Percentiles rank a stretch among this genome's conserved stretches.
These are phyloP conservation scores for Chelidonichthys spinosus DNA, from an alignment of 2,797 vertebrate genomes.

Conservation along the genomic window DNA sequence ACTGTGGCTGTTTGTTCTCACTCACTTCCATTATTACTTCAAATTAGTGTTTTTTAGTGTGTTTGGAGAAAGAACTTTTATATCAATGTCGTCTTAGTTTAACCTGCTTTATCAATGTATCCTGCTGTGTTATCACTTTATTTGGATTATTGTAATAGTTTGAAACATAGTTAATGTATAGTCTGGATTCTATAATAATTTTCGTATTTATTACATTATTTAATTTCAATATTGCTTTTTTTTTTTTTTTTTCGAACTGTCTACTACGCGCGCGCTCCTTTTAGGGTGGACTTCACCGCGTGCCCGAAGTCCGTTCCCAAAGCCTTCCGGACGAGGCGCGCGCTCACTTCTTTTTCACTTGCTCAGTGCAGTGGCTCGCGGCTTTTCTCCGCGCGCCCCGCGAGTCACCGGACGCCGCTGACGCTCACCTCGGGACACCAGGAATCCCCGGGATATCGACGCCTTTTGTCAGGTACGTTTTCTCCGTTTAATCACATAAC, in stretches of 20 bases:
- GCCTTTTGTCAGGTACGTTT: conserved; percentile 47
- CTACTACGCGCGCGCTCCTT: conserved; percentile 19
- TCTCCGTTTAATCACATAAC: not conserved
- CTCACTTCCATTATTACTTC: not conserved
- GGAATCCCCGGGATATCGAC: conserved; percentile 27
- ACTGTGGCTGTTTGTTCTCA: not conserved
- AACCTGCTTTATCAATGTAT: not conserved
- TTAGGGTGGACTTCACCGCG: conserved; percentile 52
- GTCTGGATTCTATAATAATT: too few species aligned
- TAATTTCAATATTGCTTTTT: not conserved
- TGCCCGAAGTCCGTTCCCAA: conserved; percentile 43
- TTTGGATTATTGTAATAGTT: not conserved
- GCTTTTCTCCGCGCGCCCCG: conserved; percentile 27
- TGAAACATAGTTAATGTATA: too few species aligned
- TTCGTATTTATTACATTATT: not conserved
- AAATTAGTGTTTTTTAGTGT: not conserved
- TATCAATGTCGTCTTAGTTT: too few species aligned
- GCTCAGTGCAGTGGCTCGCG: conserved; percentile 22
- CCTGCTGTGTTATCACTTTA: not conserved
- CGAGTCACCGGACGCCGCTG: conserved; percentile 27
- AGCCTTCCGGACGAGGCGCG: conserved; percentile 66
- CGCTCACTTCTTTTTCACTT: conserved; percentile 32
- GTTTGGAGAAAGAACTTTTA: not conserved
- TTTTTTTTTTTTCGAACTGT: not conserved
- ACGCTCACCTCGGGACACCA: conserved; percentile 4